Conservation (phyloP, 2,113 vertebrate species). For the Pollachius pollachius region DNA sequence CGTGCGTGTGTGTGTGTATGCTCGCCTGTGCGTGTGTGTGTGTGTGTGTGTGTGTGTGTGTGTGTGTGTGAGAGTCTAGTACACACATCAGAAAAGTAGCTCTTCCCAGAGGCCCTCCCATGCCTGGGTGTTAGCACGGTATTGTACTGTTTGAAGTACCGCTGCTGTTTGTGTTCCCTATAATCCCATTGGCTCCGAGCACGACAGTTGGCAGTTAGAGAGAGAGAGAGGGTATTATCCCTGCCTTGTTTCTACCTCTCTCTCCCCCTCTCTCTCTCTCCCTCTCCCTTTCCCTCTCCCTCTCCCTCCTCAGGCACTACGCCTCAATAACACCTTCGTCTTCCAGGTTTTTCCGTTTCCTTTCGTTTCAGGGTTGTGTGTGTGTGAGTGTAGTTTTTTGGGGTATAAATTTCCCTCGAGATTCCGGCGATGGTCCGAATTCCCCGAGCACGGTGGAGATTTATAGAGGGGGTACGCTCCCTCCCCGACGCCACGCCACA, state of each 20-base stretch:
- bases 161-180: conserved; percentile 62
- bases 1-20: background rate
- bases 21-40: background rate
- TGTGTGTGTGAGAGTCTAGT: background rate
- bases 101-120: conserved; percentile 60
- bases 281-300: too few species aligned
- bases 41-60: background rate
- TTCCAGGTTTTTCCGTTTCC: conserved; percentile 28
- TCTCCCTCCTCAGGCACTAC: background rate
- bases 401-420: too few species aligned
- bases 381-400: too few species aligned
- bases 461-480: too few species aligned
- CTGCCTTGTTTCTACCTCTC: conserved; percentile 17
- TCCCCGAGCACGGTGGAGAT: too few species aligned
- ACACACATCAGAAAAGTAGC: conserved; percentile 61
- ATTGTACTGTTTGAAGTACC: conserved; percentile 70
- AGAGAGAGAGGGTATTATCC: conserved; percentile 43
- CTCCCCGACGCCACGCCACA: too few species aligned
- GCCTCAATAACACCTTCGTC: conserved; percentile 20
- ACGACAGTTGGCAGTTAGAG: conserved; percentile 27
- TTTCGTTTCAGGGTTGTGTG: too few species aligned
- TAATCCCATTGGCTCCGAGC: conserved; percentile 60
- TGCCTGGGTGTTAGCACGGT: conserved; percentile 68
- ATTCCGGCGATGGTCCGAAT: too few species aligned
- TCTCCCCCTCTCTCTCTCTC: background rate